These are phyloP conservation scores for Mnemiopsis leidyi DNA, from an alignment of 37 sponge, comb jelly and placozoan genomes.

Conservation along the genomic window DNA sequence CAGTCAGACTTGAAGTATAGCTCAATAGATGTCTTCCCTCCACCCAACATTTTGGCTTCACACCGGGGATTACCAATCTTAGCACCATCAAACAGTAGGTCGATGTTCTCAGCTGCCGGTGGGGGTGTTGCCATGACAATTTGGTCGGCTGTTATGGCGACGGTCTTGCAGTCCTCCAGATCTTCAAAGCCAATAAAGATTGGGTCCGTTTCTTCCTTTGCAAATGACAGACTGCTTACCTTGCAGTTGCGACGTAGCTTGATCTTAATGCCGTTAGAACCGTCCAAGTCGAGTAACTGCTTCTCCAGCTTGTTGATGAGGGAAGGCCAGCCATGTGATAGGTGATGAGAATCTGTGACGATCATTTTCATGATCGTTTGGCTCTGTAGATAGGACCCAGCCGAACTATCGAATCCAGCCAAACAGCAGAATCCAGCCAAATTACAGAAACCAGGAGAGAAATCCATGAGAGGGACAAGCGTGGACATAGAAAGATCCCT, in stretches of 20 bases:
- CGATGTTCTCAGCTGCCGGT: not conserved
- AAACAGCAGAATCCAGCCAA: not conserved
- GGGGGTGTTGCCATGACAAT: not conserved
- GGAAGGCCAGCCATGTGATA: not conserved
- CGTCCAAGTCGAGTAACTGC: not conserved
- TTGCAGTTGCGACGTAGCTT: not conserved
- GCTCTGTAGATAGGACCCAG: not conserved
- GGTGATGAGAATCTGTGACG: not conserved
- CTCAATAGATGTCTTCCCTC: not conserved
- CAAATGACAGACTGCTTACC: not conserved
- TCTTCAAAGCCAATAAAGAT: not conserved
- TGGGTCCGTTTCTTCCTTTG: not conserved
- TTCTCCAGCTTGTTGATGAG: not conserved
- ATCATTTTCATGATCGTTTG: not conserved
- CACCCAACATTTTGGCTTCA: not conserved
- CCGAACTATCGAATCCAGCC: not conserved
- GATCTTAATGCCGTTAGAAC: not conserved
- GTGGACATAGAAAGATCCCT: not conserved
- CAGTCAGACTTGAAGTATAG: not conserved
- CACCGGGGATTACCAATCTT: not conserved
- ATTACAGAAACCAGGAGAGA: not conserved
- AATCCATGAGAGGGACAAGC: not conserved
- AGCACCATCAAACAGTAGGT: not conserved
- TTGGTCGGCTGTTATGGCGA: not conserved
- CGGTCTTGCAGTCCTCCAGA: not conserved